Percentiles rank a stretch among this genome's conserved stretches.
Conservation (phyloP, 2,888 invertebrate species). For the Dolichomitus sp. region DNA sequence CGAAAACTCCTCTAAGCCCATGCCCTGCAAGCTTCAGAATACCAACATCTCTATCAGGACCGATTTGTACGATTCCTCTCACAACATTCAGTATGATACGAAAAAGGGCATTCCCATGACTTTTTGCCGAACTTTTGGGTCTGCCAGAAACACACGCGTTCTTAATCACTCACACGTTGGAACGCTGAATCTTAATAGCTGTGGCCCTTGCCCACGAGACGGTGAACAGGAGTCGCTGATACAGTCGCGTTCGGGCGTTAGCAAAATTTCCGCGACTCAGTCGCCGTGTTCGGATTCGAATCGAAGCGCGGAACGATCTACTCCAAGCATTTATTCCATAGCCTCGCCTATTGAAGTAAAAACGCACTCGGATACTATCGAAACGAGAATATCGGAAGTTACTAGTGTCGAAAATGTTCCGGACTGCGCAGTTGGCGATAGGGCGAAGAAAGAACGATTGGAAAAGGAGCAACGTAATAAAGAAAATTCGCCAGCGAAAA, state of each 20-base stretch:
- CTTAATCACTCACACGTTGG: slow-evolving; percentile 60
- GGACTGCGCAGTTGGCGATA: background rate
- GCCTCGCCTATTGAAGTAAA: background rate
- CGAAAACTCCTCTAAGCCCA: slow-evolving; percentile 40
- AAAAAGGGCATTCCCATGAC: slow-evolving; percentile 74
- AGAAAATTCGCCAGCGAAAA: slow-evolving; percentile 18
- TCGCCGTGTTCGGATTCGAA: slow-evolving; percentile 45
- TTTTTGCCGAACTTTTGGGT: slow-evolving; percentile 71
- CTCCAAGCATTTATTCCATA: slow-evolving; percentile 25
- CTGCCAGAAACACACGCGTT: slow-evolving; percentile 32
- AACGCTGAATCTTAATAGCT: slow-evolving; percentile 63
- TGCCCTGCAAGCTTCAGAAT: slow-evolving; percentile 75
- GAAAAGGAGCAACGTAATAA: background rate
- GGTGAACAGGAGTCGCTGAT: slow-evolving; percentile 63
- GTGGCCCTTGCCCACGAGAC: slow-evolving; percentile 58
- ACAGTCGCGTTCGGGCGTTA: slow-evolving; percentile 63
- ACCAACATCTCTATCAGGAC: slow-evolving; percentile 83
- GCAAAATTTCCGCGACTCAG: slow-evolving; percentile 21
- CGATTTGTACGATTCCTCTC: slow-evolving; percentile 81
- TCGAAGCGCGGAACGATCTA: slow-evolving; percentile 30
- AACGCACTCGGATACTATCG: background rate
- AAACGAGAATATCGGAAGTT: background rate
- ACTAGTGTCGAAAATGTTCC: background rate
- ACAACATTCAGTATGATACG: slow-evolving; percentile 73
- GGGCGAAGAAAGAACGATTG: background rate